A percentile compares a stretch with the other conserved stretches of the same genome.
These are phyloP conservation scores for Microcebus jonahi DNA, from an alignment of 2,113 vertebrate species.

Conservation along the genomic window DNA sequence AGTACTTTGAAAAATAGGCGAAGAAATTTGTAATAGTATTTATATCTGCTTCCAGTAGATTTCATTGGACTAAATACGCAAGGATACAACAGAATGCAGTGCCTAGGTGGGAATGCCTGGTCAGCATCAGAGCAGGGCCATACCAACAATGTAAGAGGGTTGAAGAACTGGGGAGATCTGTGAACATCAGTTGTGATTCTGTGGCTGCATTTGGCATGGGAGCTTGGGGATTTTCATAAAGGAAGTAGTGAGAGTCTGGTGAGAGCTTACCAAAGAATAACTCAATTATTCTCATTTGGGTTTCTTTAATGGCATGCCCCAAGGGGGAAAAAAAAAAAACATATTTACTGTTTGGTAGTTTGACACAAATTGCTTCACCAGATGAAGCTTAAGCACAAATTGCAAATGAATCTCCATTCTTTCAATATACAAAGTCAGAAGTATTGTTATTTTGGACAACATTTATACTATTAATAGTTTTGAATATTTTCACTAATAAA, in stretches of 20 bases:
- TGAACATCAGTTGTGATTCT: background rate
- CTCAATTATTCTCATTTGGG: background rate
- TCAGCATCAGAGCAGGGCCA: background rate
- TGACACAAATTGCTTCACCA: background rate
- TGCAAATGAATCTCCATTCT: background rate
- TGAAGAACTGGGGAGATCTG: background rate
- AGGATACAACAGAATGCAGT: background rate
- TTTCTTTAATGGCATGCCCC: background rate
- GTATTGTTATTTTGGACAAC: background rate
- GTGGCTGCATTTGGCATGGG: background rate
- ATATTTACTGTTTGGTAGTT: background rate
- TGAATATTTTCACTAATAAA: background rate
- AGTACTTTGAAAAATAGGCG: background rate
- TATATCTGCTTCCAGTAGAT: background rate
- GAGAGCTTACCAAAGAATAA: background rate
- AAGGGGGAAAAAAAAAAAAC: background rate
- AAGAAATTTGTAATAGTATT: background rate
- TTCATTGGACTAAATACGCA: background rate
- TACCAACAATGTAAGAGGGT: background rate
- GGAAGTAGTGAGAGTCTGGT: background rate
- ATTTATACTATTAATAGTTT: background rate
- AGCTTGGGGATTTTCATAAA: background rate
- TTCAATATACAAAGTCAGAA: background rate
- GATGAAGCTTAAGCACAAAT: background rate
- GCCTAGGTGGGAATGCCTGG: background rate